Base-by-base conservation (phyloP, 2,888 invertebrate genomes). In the Folsomia manolachei region DNA sequence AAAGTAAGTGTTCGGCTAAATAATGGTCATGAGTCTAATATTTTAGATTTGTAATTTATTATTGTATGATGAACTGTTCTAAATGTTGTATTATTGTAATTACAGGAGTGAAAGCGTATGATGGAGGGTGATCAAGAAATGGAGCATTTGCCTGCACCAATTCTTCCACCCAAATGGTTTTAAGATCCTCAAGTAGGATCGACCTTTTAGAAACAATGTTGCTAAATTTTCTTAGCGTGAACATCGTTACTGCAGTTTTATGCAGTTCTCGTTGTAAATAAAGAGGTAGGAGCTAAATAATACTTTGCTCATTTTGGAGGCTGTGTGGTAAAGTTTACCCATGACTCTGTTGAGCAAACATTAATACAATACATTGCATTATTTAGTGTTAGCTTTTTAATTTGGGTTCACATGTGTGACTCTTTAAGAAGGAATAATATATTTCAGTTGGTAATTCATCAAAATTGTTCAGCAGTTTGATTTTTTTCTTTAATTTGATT, bases 81-180 rank as follows among this genome's bases (percentile, higher is more conserved):
- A n/a, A n/a, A n/a, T n/a, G n/a, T n/a, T n/a, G n/a, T n/a, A n/a
- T n/a, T n/a, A n/a, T n/a, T n/a, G n/a, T n/a, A n/a, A n/a, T n/a
- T n/a, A n/a, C n/a, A n/a, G n/a, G n/a, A n/a, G n/a, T n/a, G n/a
- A n/a, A n/a, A n/a, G n/a, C n/a, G n/a, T n/a, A n/a, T n/a, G n/a
- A n/a, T n/a, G n/a, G n/a, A n/a, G n/a, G n/a, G n/a, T n/a, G n/a
- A n/a, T n/a, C n/a, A n/a, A n/a, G n/a, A n/a, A n/a, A n/a, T n/a
- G n/a, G n/a, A n/a, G n/a, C n/a, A n/a, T n/a, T n/a, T n/a, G n/a
- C n/a, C n/a, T n/a, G n/a, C n/a, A n/a, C n/a, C n/a, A n/a, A n/a
- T 99, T 99, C 86, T 97, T 97, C 84, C 93, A 94, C 84, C 95
- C 95, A 21, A 97, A 97, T 85, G 90, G 90, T 83, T 88, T 84